Base-by-base conservation (phyloP, 2,797 vertebrate genomes). In the Neosilurus mollespiculum region DNA sequence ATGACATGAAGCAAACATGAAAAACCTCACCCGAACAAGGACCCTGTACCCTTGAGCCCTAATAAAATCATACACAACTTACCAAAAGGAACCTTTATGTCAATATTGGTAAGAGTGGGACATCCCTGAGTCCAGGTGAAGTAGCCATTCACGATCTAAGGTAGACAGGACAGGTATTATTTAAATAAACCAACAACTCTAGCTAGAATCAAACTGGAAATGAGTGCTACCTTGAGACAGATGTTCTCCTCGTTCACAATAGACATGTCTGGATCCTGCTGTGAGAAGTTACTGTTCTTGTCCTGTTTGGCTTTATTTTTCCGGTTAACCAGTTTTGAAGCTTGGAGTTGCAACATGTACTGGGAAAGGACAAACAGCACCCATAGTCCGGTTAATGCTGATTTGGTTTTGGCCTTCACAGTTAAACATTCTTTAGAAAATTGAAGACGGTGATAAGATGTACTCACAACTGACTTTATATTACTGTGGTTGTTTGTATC, bases 121-220 rank as follows among this genome's bases (percentile, higher is more conserved):
- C 95, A 93, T 86, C 97, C 98, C 49, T 98, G 96, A 0, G 96
- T 97, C 98, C 98, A 99, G 2, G 97, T 97, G 91, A 99, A 99
- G 93, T 97, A 99, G 66, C 98, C 98, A 59, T 93, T 96, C 0
- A 90, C 94, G 86, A 99, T 95, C 98, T 99, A 66, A 0, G 22
- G 24, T 4, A 7, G 16, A 24, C 4, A 16, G 30, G 30, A 37
- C 53, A 71, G 54, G 30, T 12, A 14, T 82, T 49, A 73, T 49
- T 53, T 0, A 2, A 78, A 20, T 30, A 20, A 64, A 53, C 56
- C 56, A 26, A 18, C 24, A 73, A 16, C 43, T 2, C 7, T 30
- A 56, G 1, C 12, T 14, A 8, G 3, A 43, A 62, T 15, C 49
- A 9, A 61, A 12, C 16, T 79, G 16, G 5, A 65, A 65, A 30